Evolutionary conservation across 2,797 vertebrate species (phyloP), one percentile per base, ranked within the genome.

Genomic region (Psittacula echo): DNA sequence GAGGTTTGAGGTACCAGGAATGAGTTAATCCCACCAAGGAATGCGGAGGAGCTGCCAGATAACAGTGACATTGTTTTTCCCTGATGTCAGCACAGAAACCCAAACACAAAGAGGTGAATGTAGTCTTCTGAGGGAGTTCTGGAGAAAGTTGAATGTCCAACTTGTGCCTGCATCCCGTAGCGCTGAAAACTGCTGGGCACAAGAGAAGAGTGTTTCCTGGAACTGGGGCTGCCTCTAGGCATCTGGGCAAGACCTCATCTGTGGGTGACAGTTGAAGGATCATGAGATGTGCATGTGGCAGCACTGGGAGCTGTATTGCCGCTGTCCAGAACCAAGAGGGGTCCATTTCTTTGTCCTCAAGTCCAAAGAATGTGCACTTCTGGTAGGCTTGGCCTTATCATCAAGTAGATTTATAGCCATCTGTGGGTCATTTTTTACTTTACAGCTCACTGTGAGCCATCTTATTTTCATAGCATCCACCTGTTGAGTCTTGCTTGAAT

Each of bases 21-120:
- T 74, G 96, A 97, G 96, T 97, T 97, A 97, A 97, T 95, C 96
- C 95, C 94, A 79, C 48, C 87, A 37, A 18, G 79, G 94, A 96
- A 95, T 89, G 85, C 10, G 39, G 95, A 96, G 90, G 92, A 96
- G 95, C 75, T 67, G 91, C 91, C 90, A 91, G 94, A 94, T 93
- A 96, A 87, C 95, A 64, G 84, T 91, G 93, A 90, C 96, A 94
- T 90, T 96, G 93, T 97, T 98, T 96, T 96, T 97, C 95, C 96
- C 95, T 97, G 97, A 96, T 98, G 97, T 97, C 97, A 98, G 93
- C 94, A 60, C 95, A 86, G 94, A 96, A 97, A 96, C 91, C 95
- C 97, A 96, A 96, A 96, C 94, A 97, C 96, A 96, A 96, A 97
- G 95, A 92, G 96, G 95, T 96, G 96, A 98, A 89, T 91, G 97